Conservation (phyloP, 2,797 vertebrate species). For the Phaenicophaeus curvirostris region DNA sequence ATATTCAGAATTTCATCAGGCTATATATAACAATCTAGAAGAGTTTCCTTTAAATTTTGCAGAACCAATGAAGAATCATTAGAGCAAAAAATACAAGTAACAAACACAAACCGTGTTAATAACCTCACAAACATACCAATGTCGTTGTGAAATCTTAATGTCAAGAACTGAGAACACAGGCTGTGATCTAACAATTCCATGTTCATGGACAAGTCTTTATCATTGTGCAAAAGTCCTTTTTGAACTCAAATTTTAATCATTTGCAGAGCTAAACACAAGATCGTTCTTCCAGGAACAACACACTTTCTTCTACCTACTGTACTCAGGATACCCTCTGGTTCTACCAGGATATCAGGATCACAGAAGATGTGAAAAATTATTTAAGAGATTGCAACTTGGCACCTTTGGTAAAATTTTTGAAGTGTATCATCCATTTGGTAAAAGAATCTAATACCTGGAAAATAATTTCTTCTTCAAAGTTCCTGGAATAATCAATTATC, state of each 20-base stretch:
- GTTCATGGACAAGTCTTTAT: neutral
- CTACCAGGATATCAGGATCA: neutral
- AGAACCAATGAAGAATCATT: neutral
- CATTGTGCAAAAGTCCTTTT: neutral
- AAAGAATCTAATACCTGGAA: neutral
- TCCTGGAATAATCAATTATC: neutral
- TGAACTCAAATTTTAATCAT: neutral
- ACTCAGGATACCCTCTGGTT: neutral
- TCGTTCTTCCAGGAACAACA: neutral
- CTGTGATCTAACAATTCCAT: neutral
- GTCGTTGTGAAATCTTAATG: neutral
- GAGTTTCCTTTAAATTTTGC: neutral
- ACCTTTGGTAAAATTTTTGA: neutral
- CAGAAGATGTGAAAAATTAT: neutral
- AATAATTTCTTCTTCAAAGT: neutral
- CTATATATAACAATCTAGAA: neutral
- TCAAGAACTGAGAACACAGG: neutral
- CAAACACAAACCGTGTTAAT: neutral
- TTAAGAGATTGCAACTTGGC: neutral
- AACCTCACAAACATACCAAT: neutral
- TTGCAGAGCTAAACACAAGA: neutral
- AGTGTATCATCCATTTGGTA: neutral
- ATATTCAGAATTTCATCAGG: neutral
- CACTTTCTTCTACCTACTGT: neutral
- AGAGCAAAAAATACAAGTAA: neutral